Conservation (phyloP, 2,888 invertebrate genomes). For the Eupithecia subumbrata region DNA sequence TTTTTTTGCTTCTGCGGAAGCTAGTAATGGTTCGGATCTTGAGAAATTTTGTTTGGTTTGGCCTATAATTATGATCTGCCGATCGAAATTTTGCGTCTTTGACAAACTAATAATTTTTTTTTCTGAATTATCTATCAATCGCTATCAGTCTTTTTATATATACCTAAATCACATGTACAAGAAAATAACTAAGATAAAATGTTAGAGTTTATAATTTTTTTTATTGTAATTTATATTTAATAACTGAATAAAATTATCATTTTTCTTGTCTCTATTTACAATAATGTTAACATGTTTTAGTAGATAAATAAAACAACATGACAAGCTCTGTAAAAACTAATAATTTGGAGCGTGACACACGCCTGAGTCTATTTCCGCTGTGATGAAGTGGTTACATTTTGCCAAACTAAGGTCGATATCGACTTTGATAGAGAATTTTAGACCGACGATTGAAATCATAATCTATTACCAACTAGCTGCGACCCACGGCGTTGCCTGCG, state of each 20-base stretch:
- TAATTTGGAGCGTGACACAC: conserved; percentile 52
- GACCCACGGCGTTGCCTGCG: too few relatives aligned
- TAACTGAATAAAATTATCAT: not conserved
- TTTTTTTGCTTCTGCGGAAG: conserved; percentile 44
- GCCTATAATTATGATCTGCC: conserved; percentile 23
- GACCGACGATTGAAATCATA: too few relatives aligned
- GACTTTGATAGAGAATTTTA: not conserved
- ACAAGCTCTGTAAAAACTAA: conserved; percentile 5
- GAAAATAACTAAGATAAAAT: not conserved
- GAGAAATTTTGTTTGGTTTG: conserved; percentile 27
- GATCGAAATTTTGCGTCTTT: not conserved
- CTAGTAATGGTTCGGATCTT: conserved; percentile 26
- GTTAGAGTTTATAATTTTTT: not conserved
- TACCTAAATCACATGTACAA: too few relatives aligned
- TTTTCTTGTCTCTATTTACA: not conserved
- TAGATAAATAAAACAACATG: conserved; percentile 3
- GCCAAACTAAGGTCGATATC: conserved; percentile 28
- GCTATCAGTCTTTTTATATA: not conserved
- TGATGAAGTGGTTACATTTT: conserved; percentile 54
- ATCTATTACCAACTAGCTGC: too few relatives aligned
- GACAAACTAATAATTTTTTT: not conserved
- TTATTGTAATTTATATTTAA: not conserved
- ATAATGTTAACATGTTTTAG: too few relatives aligned
- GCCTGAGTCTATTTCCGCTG: conserved; percentile 47
- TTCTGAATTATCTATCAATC: not conserved